Evolutionary conservation across 2,113 vertebrate species (phyloP).

Genomic region (Dicrurus megarhynchus): DNA sequence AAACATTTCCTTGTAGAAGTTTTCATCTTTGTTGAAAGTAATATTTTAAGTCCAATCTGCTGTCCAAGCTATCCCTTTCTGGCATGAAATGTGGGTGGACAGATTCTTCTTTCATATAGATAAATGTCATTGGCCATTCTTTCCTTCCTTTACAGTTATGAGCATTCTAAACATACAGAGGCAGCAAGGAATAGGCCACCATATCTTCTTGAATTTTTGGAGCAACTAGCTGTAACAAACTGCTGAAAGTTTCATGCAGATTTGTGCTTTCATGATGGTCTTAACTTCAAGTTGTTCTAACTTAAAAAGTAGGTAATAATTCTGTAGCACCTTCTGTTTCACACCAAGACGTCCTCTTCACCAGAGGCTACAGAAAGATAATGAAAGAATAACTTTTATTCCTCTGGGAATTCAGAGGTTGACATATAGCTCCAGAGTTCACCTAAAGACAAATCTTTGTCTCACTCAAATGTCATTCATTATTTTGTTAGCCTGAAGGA

Average conservation of each 20-base stretch:
- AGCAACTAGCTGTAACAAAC: not conserved
- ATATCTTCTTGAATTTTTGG: not conserved
- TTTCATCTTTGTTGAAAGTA: not conserved
- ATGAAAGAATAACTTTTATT: not conserved
- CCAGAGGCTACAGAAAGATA: not conserved
- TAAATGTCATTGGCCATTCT: not conserved
- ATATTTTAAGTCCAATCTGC: not conserved
- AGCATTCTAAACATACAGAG: not conserved
- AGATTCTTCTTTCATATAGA: not conserved
- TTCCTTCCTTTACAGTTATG: not conserved
- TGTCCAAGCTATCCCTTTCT: not conserved
- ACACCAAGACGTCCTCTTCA: not conserved
- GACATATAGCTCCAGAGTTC: slow-evolving; percentile 11
- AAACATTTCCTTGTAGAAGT: not conserved
- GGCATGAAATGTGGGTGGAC: not conserved
- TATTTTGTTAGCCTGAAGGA: slow-evolving; percentile 12
- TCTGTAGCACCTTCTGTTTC: not conserved
- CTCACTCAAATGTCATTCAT: slow-evolving; percentile 28
- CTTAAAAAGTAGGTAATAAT: not conserved
- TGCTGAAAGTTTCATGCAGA: not conserved
- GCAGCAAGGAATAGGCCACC: not conserved
- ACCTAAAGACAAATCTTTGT: slow-evolving; percentile 19
- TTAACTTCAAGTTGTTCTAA: not conserved
- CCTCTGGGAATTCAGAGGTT: not conserved
- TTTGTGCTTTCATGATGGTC: not conserved